Base-by-base conservation (phyloP, 2,113 vertebrate genomes). In the Datnioides undecimradiatus region DNA sequence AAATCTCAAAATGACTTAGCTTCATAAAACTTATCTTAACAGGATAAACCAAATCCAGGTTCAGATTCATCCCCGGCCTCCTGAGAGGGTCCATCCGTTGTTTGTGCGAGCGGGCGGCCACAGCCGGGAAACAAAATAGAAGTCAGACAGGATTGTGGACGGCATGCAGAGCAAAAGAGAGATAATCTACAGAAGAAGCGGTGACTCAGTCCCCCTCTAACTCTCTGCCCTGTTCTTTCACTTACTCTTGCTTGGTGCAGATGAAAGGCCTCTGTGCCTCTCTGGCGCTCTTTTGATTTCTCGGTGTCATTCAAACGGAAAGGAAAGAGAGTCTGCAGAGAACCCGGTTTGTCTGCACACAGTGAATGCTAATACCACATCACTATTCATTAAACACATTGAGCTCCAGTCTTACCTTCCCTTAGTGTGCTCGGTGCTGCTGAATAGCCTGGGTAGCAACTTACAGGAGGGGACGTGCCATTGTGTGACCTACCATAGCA, bases 321-420 rank as follows among this genome's bases (percentile, higher is more conserved):
- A 85, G 52, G 34, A 41, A 77, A 68, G 73, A 54, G 52, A 72
- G 45, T 64, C 83, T 45, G 55, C 80, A 76, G 76, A 82, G 80
- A 79, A 64, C 62, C 79, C 54, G 31, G 52, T 71, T 52, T 76
- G 59, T 74, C 73, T 80, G 63, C 79, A 65, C 68, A 25, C n/a
- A 17, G 60, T 79, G 89, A 93, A 92, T 91, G 74, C 80, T 83
- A 90, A 91, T 79, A 80, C 40, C 49, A 14, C 54, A 79, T 86
- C 55, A 57, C 73, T 79, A 73, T 76, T 84, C 79, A 84, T 80
- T 82, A 83, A 64, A 83, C 25, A 84, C 13, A 60, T 8, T 23
- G 74, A 54, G 62, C 71, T 54, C 38, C 68, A 27, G 59, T 70
- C 62, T 66, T 21, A 70, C 64, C 38, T 45, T 34, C 46, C 63